Percentiles rank a stretch among this genome's conserved stretches.
These are phyloP conservation scores for Sarcophaga carnaria DNA, from an alignment of 2,888 invertebrate genomes.

Conservation along the genomic window DNA sequence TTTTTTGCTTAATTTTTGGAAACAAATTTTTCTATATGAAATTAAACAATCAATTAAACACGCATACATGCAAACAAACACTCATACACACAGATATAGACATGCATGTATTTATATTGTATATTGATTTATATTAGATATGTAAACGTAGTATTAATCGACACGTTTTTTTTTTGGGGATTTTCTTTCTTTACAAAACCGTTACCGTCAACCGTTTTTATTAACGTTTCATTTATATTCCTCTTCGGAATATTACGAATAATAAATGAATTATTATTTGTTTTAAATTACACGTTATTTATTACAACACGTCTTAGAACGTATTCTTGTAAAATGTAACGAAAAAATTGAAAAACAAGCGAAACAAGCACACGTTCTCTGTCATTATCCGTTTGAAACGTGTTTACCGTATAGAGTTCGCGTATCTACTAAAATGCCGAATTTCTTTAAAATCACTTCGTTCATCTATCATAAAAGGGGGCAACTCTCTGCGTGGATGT, in stretches of 20 bases:
- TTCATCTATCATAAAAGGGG: constrained; percentile 58
- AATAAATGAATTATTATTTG: too few relatives aligned
- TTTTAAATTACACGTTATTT: too few relatives aligned
- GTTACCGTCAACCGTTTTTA: constrained; percentile 30
- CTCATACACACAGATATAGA: too few relatives aligned
- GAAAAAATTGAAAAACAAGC: constrained; percentile 45
- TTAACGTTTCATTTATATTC: constrained; percentile 21
- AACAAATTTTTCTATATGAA: neutral
- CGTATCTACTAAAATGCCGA: constrained; percentile 73
- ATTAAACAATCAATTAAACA: too few relatives aligned
- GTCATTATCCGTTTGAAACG: constrained; percentile 62
- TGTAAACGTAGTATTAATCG: too few relatives aligned
- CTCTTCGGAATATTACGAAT: neutral
- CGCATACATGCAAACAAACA: too few relatives aligned
- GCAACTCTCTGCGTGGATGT: constrained; percentile 60
- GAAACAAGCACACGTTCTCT: constrained; percentile 19
- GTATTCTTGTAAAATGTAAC: constrained; percentile 42
- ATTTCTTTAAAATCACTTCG: constrained; percentile 61
- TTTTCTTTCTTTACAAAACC: constrained; percentile 2
- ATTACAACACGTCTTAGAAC: constrained; percentile 40
- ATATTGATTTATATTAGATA: constrained; percentile 30
- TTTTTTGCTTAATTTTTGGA: neutral
- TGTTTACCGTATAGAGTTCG: constrained; percentile 72
- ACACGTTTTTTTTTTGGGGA: constrained; percentile 18
- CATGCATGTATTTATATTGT: constrained; percentile 1